Base-by-base conservation (phyloP, 2,113 vertebrate genomes). In the Cichladusa arquata region DNA sequence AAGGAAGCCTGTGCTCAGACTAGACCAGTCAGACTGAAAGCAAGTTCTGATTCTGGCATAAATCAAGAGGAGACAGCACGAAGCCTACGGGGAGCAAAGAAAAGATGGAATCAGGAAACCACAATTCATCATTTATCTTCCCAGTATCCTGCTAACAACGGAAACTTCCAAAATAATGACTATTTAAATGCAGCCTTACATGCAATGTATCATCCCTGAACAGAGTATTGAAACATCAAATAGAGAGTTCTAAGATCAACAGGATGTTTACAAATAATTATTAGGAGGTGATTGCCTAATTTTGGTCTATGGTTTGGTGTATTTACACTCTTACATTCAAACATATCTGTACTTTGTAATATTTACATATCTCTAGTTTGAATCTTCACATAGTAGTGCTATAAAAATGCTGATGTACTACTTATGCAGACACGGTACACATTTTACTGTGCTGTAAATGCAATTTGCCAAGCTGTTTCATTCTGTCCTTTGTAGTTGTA, bases 261-360 rank as follows among this genome's bases (percentile, higher is more conserved):
- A 67, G 66, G 62, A 91, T 82, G 70, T 88, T 95, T 95, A 85
- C 86, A 95, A 93, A 81, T 82, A 91, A 94, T 95, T 91, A 94
- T 84, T 69, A 94, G 62, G 53, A 85, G 48, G 51, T 26, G 79
- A 86, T 13, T 88, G 93, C 29, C 74, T 90, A 42, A 58, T 94
- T 88, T 86, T 61, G 57, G 36, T 44, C 70, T 19, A 66, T 29
- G 12, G 42, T 33, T 76, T 74, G 64, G 50, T 83, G 83, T 77
- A 84, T 95, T 96, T 86, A 86, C 54, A 77, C 40, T 91, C 64
- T 58, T 53, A 67, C 50, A 74, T 50, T 81, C 57, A 93, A 93
- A 89, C 38, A 69, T n/a, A 92, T 51, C 56, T 6, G 7, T 42
- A 79, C 34, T 45, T 91, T 13, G 19, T 23, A 88, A 78, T 93